Evolutionary conservation across 2,797 vertebrate genomes (phyloP), one percentile per base, ranked within the genome.

Genomic region (Tauraco hartlaubi): DNA sequence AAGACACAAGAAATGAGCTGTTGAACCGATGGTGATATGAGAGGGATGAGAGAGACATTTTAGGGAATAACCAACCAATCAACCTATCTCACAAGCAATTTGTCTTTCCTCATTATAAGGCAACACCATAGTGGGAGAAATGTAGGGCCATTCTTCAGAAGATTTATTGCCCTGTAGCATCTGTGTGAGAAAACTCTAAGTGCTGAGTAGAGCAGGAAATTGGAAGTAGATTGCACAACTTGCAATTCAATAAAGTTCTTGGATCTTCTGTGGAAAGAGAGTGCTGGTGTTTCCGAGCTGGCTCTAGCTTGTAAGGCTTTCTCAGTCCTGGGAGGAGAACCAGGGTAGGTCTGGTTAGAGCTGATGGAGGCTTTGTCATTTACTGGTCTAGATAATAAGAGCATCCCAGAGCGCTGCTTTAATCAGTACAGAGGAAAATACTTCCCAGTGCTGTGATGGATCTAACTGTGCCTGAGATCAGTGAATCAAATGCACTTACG

Each of bases 131-230:
- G 92, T 46, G 79, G 71, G 92, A 92, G 88, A 92, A 93, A 63
- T 46, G 54, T 71, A 94, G 86, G 80, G 54, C 85, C 35, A 26
- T 92, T 94, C 90, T 93, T 85, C 88, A 85, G 77, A 95, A 96
- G 91, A 92, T 94, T 94, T 94, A 96, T 92, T 91, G 92, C 92
- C 58, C 75, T 89, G 75, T 77, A 97, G 84, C 95, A 92, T 92
- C 96, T 97, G 91, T 2, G 1, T 74, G 8, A 94, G 77, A 92
- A 96, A 94, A 87, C 71, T 72, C 58, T 28, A 74, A 96, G 74
- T 64, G 71, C 95, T 87, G 96, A 93, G 85, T 14, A 87, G 71
- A 92, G 94, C 94, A 96, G 96, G 90, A 96, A 95, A 95, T 79
- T 94, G 44, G 85, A 79, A 94, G 77, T 79, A 67, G 77, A 92